Evolutionary conservation across 2,113 vertebrate genomes (phyloP), one percentile per base, ranked within the genome.

Genomic region (Trematomus loennbergii): DNA sequence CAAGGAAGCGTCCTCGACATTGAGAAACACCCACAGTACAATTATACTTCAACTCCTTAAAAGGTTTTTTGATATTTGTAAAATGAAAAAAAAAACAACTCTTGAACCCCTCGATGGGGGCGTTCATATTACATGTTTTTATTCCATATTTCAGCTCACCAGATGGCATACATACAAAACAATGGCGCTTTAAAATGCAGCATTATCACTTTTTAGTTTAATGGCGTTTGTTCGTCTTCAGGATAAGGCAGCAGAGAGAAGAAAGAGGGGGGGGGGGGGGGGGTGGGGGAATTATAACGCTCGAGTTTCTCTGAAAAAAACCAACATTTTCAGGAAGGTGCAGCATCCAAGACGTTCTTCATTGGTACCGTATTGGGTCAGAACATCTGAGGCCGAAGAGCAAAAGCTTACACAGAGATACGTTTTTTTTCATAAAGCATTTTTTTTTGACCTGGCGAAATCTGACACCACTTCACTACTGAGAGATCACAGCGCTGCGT

Each of bases 41-140:
- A 29, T 29, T 36, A 36, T 36, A 36, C 33, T 36, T 36, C 33
- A 36, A 36, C 5, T 36, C 36, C 36, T 36, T 36, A 8, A 36
- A 36, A 6, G 36, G 36, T 36, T 36, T 36, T 36, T 36, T 36
- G 7, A 36, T 36, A 36, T 36, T 36, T 36, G 36, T 36, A 36
- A 36, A 36, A 1, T 29, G 3, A n/a, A n/a, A n/a, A n/a, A n/a
- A n/a, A n/a, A n/a, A n/a, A n/a, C n/a, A n/a, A n/a, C 36, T 29
- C 5, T 40, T 40, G 36, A 40, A 40, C 36, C 36, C 36, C 36
- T 36, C 3, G 36, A 36, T 1, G 36, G 25, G 36, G 36, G 92
- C 93, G 89, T 93, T 91, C 82, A 83, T 92, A 91, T 90, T 83
- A 92, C 86, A 88, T 78, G 54, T 82, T 73, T 68, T 74, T 84